A percentile compares a stretch with the other conserved stretches of the same genome.
Conservation (phyloP, 1,140 invertebrate genomes). For the Bombus terrestris region DNA sequence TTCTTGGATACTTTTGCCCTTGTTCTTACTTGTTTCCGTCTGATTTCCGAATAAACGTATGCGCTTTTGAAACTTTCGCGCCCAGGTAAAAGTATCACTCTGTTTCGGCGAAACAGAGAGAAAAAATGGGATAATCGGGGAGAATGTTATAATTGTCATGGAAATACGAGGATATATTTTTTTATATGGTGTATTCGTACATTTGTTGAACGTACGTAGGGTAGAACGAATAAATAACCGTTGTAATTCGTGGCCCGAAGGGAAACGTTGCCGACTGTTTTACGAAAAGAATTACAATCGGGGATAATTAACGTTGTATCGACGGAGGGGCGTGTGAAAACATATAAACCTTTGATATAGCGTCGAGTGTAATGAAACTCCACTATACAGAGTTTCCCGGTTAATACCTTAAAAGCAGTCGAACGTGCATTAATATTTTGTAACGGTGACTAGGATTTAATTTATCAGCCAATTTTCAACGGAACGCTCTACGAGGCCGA, state of each 20-base stretch:
- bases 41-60: constrained; percentile 49
- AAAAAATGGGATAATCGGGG: too few relatives aligned
- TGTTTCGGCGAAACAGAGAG: too few relatives aligned
- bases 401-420: constrained; percentile 32
- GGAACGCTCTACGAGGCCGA: not conserved
- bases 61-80: not conserved
- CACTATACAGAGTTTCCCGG: not conserved
- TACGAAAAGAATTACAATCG: constrained; percentile 8
- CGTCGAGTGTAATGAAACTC: constrained; percentile 15
- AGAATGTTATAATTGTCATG: not conserved
- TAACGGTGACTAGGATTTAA: constrained; percentile 32
- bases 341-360: not conserved
- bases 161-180: not conserved
- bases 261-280: not conserved
- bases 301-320: constrained; percentile 15
- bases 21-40: constrained; percentile 44
- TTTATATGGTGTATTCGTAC: not conserved
- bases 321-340: not conserved
- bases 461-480: constrained; percentile 39
- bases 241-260: too few relatives aligned
- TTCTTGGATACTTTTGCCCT: constrained; percentile 38
- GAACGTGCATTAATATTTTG: constrained; percentile 37
- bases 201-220: not conserved
- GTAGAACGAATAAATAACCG: not conserved
- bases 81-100: too few relatives aligned